Base-by-base conservation (phyloP, 2,888 invertebrate genomes). In the Drosophila falleni region DNA sequence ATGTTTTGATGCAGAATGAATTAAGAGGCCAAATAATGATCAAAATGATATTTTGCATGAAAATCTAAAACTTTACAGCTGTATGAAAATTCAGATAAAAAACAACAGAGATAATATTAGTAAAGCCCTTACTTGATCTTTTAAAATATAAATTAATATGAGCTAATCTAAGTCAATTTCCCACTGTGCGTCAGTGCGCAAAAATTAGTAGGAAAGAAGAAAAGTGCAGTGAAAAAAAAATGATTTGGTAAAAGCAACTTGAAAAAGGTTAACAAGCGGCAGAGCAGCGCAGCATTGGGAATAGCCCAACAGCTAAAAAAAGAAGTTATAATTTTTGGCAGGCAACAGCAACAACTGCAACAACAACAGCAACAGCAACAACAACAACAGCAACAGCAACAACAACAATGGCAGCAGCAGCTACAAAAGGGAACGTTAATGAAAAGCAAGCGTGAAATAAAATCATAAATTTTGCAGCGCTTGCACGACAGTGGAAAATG, bases 391-490 rank as follows among this genome's bases (percentile, higher is more conserved):
- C 35, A 58, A 44, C 35, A 47, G 44, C 51, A 59, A 46, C 60
- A 47, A 29, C 41, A 65, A 81, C 74, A 71, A 67, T 60, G 59
- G 68, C 44, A 54, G 68, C 65, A 74, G 50, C 60, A 59, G 39
- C 46, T 46, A 54, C 39, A 53, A 73, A 78, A 59, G 64, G 58
- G 39, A 46, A 85, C 85, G 86, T 87, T 86, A 88, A 88, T 86
- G 89, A 86, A 86, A 86, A 88, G 86, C 89, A 88, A 88, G 86
- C 86, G 86, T 88, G 89, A 88, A 86, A 88, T 88, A 86, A 88
- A 86, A 86, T 86, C 86, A 88, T 86, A 86, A 86, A 86, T 86
- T 86, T 76, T 88, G 80, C 87, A 87, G 71, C 50, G 81, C 65
- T 73, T 78, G 68, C 73, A 65, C 49, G 55, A 58, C 71, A 56